These are phyloP conservation scores for Autographa pulchrina DNA, from an alignment of 2,888 invertebrate genomes.

Conservation along the genomic window DNA sequence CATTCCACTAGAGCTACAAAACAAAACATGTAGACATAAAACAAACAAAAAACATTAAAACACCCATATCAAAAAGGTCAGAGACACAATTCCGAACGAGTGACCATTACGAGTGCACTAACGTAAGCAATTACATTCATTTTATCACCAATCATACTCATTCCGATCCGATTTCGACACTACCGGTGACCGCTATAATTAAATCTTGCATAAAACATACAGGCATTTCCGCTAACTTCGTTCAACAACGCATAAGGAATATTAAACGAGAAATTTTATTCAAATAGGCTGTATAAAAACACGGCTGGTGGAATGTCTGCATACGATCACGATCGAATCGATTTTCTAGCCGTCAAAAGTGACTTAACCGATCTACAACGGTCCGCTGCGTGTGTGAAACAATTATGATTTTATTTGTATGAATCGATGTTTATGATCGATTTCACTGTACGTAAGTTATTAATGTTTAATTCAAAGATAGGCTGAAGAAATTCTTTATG, in stretches of 20 bases:
- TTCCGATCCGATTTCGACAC: conserved; percentile 53
- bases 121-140: conserved; percentile 52
- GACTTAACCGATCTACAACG: conserved; percentile 82
- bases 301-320: conserved; percentile 58
- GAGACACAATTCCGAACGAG: conserved; percentile 47
- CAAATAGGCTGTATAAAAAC: conserved; percentile 60
- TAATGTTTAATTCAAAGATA: background rate
- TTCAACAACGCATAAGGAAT: conserved; percentile 58
- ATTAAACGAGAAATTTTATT: conserved; percentile 62
- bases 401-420: conserved; percentile 59
- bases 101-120: conserved; percentile 43
- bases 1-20: conserved; percentile 11
- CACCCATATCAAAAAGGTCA: conserved; percentile 54
- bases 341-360: conserved; percentile 82
- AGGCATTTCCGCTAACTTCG: conserved; percentile 57
- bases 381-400: conserved; percentile 66
- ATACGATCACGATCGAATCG: conserved; percentile 78
- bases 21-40: conserved; percentile 23
- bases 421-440: conserved; percentile 35
- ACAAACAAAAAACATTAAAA: conserved; percentile 39
- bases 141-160: conserved; percentile 43
- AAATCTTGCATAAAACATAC: conserved; percentile 54
- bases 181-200: conserved; percentile 44
- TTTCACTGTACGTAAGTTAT: conserved; percentile 15
- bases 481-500: background rate